Percentiles rank a stretch among this genome's conserved stretches.
These are phyloP conservation scores for Rhynchophorus ferrugineus DNA, from an alignment of 1,140 invertebrate species.

Conservation along the genomic window DNA sequence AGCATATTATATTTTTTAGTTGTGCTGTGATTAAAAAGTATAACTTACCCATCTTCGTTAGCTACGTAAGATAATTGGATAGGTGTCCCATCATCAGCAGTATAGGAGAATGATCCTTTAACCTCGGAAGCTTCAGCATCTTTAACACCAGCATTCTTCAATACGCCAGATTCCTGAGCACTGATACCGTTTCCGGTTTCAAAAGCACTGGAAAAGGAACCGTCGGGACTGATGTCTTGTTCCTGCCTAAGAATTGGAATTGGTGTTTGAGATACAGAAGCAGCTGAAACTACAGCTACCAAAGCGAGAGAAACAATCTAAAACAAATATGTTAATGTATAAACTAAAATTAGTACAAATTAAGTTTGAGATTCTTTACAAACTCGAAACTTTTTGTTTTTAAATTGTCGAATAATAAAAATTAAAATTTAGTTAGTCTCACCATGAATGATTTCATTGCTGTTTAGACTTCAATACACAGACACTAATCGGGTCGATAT, in stretches of 20 bases:
- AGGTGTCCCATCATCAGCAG: conserved; percentile 62
- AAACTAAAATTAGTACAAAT: too few species aligned
- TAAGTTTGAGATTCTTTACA: too few species aligned
- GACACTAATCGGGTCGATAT: too few species aligned
- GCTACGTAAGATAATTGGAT: conserved; percentile 46
- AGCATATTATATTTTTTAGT: not conserved
- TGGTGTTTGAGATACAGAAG: conserved; percentile 42
- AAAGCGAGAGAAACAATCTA: not conserved
- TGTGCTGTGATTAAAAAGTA: not conserved
- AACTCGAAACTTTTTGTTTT: too few species aligned
- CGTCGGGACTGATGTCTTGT: conserved; percentile 56
- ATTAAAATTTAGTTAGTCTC: too few species aligned
- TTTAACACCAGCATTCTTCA: conserved; percentile 45
- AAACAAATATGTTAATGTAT: not conserved
- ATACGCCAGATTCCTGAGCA: conserved; percentile 34
- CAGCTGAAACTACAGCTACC: conserved; percentile 22
- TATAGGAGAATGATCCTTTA: conserved; percentile 66
- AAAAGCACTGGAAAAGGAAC: conserved; percentile 48
- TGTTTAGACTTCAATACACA: too few species aligned
- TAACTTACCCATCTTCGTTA: conserved; percentile 43
- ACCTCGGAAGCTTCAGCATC: conserved; percentile 48
- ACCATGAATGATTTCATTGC: too few species aligned
- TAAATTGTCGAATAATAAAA: too few species aligned
- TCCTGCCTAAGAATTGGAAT: conserved; percentile 54
- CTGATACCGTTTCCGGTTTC: conserved; percentile 25